Base-by-base conservation (phyloP, 2,113 vertebrate species). In the Eretmochelys imbricata region DNA sequence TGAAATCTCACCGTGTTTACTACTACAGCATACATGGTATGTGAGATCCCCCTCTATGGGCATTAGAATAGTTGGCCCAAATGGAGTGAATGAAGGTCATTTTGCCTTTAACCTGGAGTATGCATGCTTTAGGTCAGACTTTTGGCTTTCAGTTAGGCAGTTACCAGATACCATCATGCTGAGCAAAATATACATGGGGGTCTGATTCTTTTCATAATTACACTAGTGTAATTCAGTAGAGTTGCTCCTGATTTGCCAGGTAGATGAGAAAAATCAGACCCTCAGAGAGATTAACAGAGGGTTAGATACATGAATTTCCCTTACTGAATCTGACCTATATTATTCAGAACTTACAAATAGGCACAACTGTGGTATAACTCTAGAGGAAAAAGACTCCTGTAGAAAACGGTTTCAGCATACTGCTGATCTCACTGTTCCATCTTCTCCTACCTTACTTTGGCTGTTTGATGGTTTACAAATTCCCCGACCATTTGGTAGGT, bases 231-330 rank as follows among this genome's bases (percentile, higher is more conserved):
- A 84, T 49, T 84, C 84, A 42, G 50, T 14, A 17, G 29, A 13
- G 3, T 1, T 42, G 17, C 49, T 87, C 80, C 54, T 46, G 69
- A 50, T 82, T 79, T 35, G 38, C 55, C 46, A 14, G 35, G 57
- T 11, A 93, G 62, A 54, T 69, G 54, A 81, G 89, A 93, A 79
- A 49, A 89, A 59, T 42, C 84, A 91, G 69, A 7, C 46, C 54
- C 19, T n/a, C 49, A 48, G 49, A 38, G 29, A 69, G 87, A 12
- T 80, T 87, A 84, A 91, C 86, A 80, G 27, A 57, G 51, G 55
- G 24, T 62, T 84, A 89, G 79, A 54, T 24, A 82, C 78, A 22
- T 22, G 7, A 69, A 84, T 81, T 89, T n/a, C 22, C 19, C 22
- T 81, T 46, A 69, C 8, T 46, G 59, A 87, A n/a, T 38, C 13